Evolutionary conservation across 2,113 vertebrate genomes (phyloP).

Genomic region (Corydoras maculifer): DNA sequence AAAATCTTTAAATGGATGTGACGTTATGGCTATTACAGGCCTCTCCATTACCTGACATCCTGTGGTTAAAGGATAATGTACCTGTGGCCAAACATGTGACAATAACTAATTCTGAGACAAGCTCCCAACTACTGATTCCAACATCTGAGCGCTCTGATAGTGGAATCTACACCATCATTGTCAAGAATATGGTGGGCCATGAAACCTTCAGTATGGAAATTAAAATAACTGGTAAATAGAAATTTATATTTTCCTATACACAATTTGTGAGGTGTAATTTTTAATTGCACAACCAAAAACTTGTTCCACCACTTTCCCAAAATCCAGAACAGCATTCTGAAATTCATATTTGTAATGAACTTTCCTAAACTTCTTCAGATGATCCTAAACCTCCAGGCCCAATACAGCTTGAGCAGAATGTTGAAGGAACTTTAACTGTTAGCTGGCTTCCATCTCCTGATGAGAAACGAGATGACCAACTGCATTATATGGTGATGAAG

Average conservation of each 20-base stretch:
- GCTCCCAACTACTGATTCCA: constrained; percentile 73
- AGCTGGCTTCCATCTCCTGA: constrained; percentile 79
- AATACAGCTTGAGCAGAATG: constrained; percentile 71
- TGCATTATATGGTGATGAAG: constrained; percentile 75
- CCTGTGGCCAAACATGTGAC: constrained; percentile 63
- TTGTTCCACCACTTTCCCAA: no score
- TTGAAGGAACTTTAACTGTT: constrained; percentile 74
- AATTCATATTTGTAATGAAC: no score
- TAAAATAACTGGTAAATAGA: constrained; percentile 72
- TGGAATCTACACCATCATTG: constrained; percentile 68
- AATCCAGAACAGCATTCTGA: no score
- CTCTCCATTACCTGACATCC: constrained; percentile 69
- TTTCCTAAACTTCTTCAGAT: constrained; percentile 54
- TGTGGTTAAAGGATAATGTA: constrained; percentile 77
- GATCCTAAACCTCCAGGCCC: constrained; percentile 74
- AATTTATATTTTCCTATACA: neutral
- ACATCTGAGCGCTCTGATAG: constrained; percentile 67
- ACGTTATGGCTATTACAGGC: constrained; percentile 57
- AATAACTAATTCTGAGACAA: constrained; percentile 61
- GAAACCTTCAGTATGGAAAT: constrained; percentile 70
- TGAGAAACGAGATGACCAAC: constrained; percentile 64
- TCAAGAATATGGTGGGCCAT: constrained; percentile 66
- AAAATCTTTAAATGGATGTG: neutral
- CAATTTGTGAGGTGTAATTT: no score
- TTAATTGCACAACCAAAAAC: no score